Percentiles rank a stretch among this genome's conserved stretches.
phyloP scores from a whole-genome alignment of 2,888 invertebrate genomes.

The Heliconius charithonia region DNA sequence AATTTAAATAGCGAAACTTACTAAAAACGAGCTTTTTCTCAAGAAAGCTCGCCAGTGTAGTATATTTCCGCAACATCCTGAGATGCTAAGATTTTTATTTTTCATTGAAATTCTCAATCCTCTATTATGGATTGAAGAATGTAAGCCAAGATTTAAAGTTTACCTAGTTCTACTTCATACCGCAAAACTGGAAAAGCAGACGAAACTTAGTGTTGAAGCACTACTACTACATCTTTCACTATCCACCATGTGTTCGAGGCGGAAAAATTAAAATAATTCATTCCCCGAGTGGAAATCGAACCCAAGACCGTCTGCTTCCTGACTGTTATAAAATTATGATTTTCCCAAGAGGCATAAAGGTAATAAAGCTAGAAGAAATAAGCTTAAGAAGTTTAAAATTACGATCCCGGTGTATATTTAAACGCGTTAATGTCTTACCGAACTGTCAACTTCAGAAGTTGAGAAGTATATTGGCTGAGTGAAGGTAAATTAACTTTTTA shows the following conservation, averaged over 20 bases:
- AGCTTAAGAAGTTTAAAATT: slow-evolving; percentile 15
- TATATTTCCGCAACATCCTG: slow-evolving; percentile 23
- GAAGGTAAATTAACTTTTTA: slow-evolving; percentile 25
- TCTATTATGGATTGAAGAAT: not conserved
- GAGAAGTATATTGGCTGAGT: slow-evolving; percentile 5
- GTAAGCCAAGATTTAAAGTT: not conserved
- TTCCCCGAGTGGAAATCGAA: not conserved
- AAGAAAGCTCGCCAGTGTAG: slow-evolving; percentile 18
- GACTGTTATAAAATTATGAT: too few relatives aligned
- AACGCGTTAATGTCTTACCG: slow-evolving; percentile 15
- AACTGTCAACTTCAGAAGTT: slow-evolving; percentile 24
- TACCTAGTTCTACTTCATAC: not conserved
- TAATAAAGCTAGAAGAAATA: not conserved
- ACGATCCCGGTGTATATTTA: slow-evolving; percentile 15
- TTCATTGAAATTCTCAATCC: slow-evolving; percentile 8
- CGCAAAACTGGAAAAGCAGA: not conserved
- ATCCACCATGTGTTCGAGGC: not conserved
- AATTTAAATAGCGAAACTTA: slow-evolving; percentile 27
- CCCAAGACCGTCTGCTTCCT: not conserved
- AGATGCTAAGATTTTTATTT: not conserved
- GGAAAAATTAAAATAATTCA: not conserved
- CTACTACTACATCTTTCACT: not conserved
- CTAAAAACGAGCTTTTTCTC: slow-evolving; percentile 13
- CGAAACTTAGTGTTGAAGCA: not conserved
- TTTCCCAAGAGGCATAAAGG: not conserved